Evolutionary conservation across 2,113 vertebrate species (phyloP), one percentile per base, ranked within the genome.

Genomic region (Coracopsis vasa): DNA sequence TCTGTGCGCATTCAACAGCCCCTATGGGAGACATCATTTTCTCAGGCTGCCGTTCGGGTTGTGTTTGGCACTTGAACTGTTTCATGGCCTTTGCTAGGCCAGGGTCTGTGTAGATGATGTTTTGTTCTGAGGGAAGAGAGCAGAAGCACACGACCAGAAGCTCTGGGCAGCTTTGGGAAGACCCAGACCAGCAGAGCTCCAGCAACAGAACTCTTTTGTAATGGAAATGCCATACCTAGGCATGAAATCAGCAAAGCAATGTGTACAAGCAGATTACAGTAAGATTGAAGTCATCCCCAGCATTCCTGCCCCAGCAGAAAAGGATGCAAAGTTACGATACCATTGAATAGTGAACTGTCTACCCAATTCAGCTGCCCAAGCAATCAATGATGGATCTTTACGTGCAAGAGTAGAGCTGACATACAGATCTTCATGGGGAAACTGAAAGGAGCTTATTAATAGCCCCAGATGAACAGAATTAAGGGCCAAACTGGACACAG

Each of bases 51-150:
- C 1, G 1, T 71, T 91, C 27, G 84, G 91, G 73, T 79, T 96
- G 84, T 72, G 78, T 95, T 95, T 94, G 95, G 94, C 93, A 92
- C 94, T 95, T 71, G 93, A 95, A 92, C 94, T 91, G 84, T 72
- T 96, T 53, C 29, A 13, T 28, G 77, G 83, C 60, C 89, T 94
- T 94, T 92, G 93, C 95, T 91, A 92, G 80, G 45, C 73, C 71
- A 45, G 89, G 89, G 69, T 94, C 81, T 92, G 78, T 24, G 65
- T 2, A 80, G 87, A 81, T 65, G 80, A 89, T 74, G 91, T 94
- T 96, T 97, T 95, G 87, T 95, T 94, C 70, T 47, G 51, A 35
- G 19, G 93, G 70, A 79, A 91, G 88, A 79, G 80, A 91, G 84
- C 13, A 92, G 56, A 54, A 85, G 84, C 73, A 92, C 89, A 91